Conservation (phyloP, 1,140 invertebrate species). For the Bathynomus jamesi region DNA sequence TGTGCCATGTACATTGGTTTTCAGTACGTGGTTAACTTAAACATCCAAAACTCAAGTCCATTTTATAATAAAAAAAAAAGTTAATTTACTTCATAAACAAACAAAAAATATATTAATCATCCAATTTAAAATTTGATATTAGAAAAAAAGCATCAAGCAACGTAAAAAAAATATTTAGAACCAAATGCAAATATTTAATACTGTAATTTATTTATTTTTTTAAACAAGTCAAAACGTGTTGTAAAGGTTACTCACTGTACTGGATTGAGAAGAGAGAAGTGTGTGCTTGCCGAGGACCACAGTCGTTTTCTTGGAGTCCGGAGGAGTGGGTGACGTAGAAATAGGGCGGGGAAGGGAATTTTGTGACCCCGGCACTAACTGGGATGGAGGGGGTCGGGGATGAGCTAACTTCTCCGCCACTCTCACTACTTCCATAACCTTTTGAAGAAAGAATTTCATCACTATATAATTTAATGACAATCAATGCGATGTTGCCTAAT, state of each 20-base stretch:
- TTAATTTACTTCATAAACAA: too few relatives aligned
- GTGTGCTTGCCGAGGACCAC: constrained; percentile 14
- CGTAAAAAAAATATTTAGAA: too few relatives aligned
- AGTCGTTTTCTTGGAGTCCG: constrained; percentile 14
- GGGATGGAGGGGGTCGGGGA: not conserved
- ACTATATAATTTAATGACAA: not conserved
- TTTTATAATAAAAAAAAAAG: too few relatives aligned
- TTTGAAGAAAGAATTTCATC: not conserved
- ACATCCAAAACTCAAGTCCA: too few relatives aligned
- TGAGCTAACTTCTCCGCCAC: not conserved
- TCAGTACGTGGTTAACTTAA: too few relatives aligned
- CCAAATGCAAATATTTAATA: too few relatives aligned
- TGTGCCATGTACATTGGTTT: too few relatives aligned
- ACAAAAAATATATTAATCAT: too few relatives aligned
- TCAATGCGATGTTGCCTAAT: not conserved
- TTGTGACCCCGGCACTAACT: constrained; percentile 9
- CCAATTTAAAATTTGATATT: too few relatives aligned
- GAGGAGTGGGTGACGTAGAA: not conserved
- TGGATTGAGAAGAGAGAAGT: not conserved
- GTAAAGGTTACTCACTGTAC: not conserved
- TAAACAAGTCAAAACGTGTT: too few relatives aligned
- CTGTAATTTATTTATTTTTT: too few relatives aligned
- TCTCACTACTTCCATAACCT: constrained; percentile 2
- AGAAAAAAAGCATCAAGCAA: too few relatives aligned
- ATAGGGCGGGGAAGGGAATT: not conserved